Conservation (phyloP, 2,888 invertebrate species). For the Eurois occulta region DNA sequence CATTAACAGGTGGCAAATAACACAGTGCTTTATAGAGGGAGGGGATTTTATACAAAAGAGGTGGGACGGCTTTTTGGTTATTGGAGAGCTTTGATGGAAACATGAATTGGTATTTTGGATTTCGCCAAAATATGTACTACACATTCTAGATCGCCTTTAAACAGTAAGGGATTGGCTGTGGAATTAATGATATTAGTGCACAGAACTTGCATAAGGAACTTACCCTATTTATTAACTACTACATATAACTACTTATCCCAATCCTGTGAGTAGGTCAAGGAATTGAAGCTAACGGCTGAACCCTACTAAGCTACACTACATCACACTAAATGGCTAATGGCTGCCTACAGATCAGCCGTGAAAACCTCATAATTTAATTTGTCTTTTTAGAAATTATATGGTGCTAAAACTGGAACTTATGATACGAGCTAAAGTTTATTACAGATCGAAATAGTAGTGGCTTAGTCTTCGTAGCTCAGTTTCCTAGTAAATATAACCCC, state of each 20-base stretch:
- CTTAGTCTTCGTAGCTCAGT: background rate
- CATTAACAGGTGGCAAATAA: slow-evolving; percentile 77
- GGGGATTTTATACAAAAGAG: slow-evolving; percentile 8
- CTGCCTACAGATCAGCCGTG: background rate
- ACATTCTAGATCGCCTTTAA: background rate
- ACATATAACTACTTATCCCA: background rate
- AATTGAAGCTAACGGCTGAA: background rate
- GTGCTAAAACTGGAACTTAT: background rate
- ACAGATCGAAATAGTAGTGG: background rate
- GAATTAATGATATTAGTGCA: too few species aligned
- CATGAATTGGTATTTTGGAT: background rate
- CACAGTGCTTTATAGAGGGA: slow-evolving; percentile 67
- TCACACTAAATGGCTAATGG: background rate
- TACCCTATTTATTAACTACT: background rate
- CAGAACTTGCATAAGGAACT: background rate
- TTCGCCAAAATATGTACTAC: background rate
- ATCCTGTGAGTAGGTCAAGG: background rate
- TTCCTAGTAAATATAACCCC: background rate
- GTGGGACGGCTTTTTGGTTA: background rate
- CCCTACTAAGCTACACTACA: background rate
- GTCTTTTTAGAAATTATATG: background rate
- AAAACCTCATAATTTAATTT: background rate
- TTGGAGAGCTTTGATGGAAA: background rate
- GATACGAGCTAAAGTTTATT: background rate
- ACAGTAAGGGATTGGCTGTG: background rate